Conservation (phyloP, 2,113 vertebrate genomes). For the Propithecus coquereli region DNA sequence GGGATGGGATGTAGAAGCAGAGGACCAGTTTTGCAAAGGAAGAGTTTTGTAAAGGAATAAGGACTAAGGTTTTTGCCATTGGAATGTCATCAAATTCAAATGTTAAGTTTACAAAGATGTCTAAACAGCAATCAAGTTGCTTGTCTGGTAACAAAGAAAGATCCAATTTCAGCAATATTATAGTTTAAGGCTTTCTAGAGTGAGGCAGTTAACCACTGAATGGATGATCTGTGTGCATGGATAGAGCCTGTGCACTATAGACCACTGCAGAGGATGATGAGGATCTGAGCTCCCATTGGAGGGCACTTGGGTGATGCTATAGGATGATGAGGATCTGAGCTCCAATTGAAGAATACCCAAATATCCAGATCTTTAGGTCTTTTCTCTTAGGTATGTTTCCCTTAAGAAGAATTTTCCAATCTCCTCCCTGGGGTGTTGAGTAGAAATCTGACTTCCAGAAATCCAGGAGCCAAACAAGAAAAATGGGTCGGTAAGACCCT, state of each 20-base stretch:
- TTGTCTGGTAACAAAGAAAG: background rate
- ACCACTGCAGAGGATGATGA: background rate
- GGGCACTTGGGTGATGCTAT: background rate
- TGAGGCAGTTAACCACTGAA: background rate
- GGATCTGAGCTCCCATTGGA: background rate
- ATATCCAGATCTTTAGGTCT: background rate
- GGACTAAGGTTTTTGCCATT: background rate
- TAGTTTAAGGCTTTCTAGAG: background rate
- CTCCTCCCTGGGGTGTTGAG: background rate
- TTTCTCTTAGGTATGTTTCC: background rate
- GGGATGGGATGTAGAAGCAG: background rate
- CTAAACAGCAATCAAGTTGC: background rate
- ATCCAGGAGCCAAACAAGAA: background rate
- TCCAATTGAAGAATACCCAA: background rate
- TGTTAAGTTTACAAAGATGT: background rate
- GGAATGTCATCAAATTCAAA: background rate
- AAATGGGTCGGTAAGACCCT: background rate
- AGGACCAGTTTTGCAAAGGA: background rate
- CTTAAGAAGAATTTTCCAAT: background rate
- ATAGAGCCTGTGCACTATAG: accelerated
- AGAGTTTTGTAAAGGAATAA: background rate
- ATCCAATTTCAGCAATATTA: background rate
- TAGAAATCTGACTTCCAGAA: background rate
- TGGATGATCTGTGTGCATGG: background rate
- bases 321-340: background rate